These are phyloP conservation scores for Ceyx cyanopectus DNA, from an alignment of 2,113 vertebrate species.

Conservation along the genomic window DNA sequence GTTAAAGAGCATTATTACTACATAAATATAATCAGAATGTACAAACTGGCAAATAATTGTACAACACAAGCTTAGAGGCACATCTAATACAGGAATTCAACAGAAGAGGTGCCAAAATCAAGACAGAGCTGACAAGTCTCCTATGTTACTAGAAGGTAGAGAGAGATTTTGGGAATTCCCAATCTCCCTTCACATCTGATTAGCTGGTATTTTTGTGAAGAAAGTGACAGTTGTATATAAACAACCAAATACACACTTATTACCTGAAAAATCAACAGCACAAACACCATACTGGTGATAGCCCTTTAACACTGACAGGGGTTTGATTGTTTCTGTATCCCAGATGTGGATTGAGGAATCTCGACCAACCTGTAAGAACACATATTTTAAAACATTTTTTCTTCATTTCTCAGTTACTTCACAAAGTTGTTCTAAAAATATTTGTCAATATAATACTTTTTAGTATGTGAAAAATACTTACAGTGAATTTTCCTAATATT, in stretches of 20 bases:
- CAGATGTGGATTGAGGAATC: slow-evolving; percentile 95
- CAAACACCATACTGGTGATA: slow-evolving; percentile 95
- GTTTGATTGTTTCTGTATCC: slow-evolving; percentile 94
- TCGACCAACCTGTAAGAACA: slow-evolving; percentile 88
- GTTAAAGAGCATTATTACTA: neutral
- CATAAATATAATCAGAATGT: neutral
- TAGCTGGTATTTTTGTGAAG: neutral
- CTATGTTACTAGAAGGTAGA: neutral
- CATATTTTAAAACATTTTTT: neutral
- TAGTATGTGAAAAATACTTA: neutral
- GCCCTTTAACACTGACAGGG: slow-evolving; percentile 93
- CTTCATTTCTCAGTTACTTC: neutral
- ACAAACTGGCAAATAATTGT: neutral
- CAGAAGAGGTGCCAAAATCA: neutral
- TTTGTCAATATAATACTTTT: neutral
- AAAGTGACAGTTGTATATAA: neutral
- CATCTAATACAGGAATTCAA: neutral
- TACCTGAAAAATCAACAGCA: slow-evolving; percentile 97
- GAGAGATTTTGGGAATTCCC: neutral
- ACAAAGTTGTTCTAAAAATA: neutral
- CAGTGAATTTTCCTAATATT: neutral
- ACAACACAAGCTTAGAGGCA: neutral
- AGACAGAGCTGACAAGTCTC: neutral
- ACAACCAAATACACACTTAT: slow-evolving; percentile 59
- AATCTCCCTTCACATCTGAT: neutral